These are phyloP conservation scores for Gavialis gangeticus DNA, from an alignment of 2,113 vertebrate genomes.

Conservation along the genomic window DNA sequence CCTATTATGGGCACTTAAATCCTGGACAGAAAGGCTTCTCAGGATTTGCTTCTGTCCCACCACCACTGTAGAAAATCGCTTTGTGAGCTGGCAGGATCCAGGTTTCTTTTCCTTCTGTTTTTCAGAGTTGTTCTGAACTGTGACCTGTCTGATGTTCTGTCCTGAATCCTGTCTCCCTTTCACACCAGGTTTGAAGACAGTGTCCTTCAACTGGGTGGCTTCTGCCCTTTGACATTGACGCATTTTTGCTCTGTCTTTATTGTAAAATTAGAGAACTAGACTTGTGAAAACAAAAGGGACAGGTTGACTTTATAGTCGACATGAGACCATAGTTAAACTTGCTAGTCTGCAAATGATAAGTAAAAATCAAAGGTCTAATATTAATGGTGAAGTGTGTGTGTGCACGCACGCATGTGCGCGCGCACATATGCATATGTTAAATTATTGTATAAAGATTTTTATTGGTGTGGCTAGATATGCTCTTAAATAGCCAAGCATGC, in stretches of 20 bases:
- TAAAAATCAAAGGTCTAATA: neutral
- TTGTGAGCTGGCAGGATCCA: neutral
- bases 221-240: neutral
- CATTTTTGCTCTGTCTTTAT: neutral
- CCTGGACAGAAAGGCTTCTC: neutral
- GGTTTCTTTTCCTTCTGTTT: neutral
- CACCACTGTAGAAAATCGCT: fast-evolving
- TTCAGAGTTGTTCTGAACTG: neutral
- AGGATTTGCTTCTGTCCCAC: neutral
- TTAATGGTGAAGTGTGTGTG: neutral
- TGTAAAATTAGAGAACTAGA: neutral
- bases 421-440: fast-evolving
- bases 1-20: neutral
- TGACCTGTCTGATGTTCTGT: neutral
- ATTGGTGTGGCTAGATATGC: neutral
- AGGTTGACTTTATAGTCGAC: neutral
- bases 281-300: neutral
- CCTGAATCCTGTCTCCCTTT: neutral
- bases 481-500: neutral
- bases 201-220: neutral
- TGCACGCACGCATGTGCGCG: neutral
- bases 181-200: neutral
- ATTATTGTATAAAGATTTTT: fast-evolving
- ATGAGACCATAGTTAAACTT: neutral
- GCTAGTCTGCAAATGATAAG: neutral